A percentile compares a stretch with the other conserved stretches of the same genome.
phyloP scores from a whole-genome alignment of 2,113 vertebrate species.

The Callorhinus ursinus region DNA sequence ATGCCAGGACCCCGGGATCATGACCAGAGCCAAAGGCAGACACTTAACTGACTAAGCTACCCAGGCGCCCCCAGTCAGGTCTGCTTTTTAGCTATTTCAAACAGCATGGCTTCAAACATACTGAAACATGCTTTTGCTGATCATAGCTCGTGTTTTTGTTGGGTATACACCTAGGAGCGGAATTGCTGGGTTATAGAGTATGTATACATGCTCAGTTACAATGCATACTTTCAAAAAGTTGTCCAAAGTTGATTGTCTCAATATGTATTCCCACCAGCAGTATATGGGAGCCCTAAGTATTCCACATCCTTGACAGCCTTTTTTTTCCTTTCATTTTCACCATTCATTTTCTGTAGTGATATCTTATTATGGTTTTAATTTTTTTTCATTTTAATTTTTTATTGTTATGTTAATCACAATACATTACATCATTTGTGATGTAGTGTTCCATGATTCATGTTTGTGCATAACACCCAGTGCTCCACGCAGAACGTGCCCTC shows the following conservation, averaged over 20 bases:
- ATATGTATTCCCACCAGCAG: background rate
- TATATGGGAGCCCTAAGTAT: background rate
- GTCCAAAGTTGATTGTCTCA: background rate
- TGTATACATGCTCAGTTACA: background rate
- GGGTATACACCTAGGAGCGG: background rate
- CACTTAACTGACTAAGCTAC: background rate
- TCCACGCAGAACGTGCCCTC: too few species aligned
- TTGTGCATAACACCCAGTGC: too few species aligned
- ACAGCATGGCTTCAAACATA: background rate
- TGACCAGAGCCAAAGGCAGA: too few species aligned
- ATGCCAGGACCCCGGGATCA: too few species aligned
- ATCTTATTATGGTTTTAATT: background rate
- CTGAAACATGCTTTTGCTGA: background rate
- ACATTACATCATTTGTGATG: too few species aligned
- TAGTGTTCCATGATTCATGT: too few species aligned
- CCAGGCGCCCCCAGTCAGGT: background rate
- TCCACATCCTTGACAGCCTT: background rate
- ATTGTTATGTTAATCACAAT: too few species aligned
- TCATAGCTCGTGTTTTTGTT: background rate
- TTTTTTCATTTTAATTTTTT: background rate
- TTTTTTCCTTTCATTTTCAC: constrained; percentile 25
- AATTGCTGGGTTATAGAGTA: background rate
- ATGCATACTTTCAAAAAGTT: background rate
- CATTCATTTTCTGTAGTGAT: background rate
- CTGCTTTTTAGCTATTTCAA: constrained; percentile 8